Evolutionary conservation across 1,140 invertebrate species (phyloP), one percentile per base, ranked within the genome.

Genomic region (Macrobrachium rosenbergii): DNA sequence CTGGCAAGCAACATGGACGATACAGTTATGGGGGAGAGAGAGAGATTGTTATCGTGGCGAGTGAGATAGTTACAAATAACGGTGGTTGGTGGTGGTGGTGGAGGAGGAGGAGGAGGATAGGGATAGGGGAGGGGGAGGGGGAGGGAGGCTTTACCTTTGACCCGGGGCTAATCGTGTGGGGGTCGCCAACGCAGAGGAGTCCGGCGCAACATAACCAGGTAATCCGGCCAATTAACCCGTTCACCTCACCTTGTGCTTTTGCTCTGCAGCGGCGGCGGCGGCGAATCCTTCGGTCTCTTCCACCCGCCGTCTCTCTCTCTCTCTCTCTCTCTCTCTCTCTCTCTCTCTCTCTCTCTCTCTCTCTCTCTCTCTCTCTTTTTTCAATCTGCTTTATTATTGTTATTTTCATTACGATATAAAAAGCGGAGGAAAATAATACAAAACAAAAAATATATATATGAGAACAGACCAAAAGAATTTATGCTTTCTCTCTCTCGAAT

Each of bases 231-330:
- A 52, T 52, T 52, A 52, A 52, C n/a, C 83, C 45, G 37, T 86
- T 75, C 60, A 82, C 64, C 81, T 86, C 83, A 87, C 83, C 12
- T 43, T 86, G 78, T 60, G n/a, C 64, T 69, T 28, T 69, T 69
- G n/a, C 64, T 69, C 7, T 28, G n/a, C 64, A n/a, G n/a, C 64
- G 63, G 21, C 63, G 2, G n/a, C 64, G 63, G 21, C 63, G 2
- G 2, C 2, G n/a, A 21, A n/a, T 28, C 23, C 64, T 28, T 11
- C 10, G 7, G 8, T 69, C 64, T 69, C 64, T 28, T 37, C 28
- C 3, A 37, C 3, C 28, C 28, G 28, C 28, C 23, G 83, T 86
- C 79, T 37, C 64, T 69, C 64, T 69, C 64, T 28, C 64, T 17
- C 64, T 69, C 64, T 28, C n/a, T 5, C 64, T 69, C 83, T 52